Base-by-base conservation (phyloP, 2,113 vertebrate genomes). In the Centropus bengalensis region DNA sequence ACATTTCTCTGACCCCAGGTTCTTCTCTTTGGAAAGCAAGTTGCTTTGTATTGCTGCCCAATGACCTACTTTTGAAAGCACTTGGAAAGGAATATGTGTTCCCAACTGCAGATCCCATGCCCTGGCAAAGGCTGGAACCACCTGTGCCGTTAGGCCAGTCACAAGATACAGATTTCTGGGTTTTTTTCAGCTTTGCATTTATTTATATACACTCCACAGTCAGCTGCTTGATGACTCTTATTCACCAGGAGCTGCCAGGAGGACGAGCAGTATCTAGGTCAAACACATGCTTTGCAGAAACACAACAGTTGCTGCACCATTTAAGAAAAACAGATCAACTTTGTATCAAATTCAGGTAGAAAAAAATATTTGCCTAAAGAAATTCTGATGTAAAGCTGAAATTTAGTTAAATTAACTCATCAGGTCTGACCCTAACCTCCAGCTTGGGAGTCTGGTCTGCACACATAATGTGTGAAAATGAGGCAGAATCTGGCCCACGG, bases 1-100 rank as follows among this genome's bases (percentile, higher is more conserved):
- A 90, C 73, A 36, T 90, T 92, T 94, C 44, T 66, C 59, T 89
- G 88, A 96, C 85, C 74, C 77, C 38, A 30, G 52, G 13, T 30
- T 17, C 76, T 90, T 85, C 62, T 81, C 94, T 86, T 63, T 77
- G 64, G 49, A 92, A 93, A 97, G 79, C 60, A 95, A 92, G 86
- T 88, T 94, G 42, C 69, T 96, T 55, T 82, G 86, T 81, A 84
- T 73, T 28, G 32, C 93, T 92, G 92, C 86, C 88, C 95, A 94
- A 33, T 82, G 95, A 96, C 95, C 95, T 91, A 95, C 47, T 97
- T 96, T 55, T 80, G 62, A 82, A 96, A 93, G 71, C 58, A 84
- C 74, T 83, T 86, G 83, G 94, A 75, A 81, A 96, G 93, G 77
- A 97, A 33, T 45, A 32, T 3, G 6, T 66, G 70, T 91, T 93